phyloP scores from a whole-genome alignment of 2,888 invertebrate species.

The Lissonota sp. region DNA sequence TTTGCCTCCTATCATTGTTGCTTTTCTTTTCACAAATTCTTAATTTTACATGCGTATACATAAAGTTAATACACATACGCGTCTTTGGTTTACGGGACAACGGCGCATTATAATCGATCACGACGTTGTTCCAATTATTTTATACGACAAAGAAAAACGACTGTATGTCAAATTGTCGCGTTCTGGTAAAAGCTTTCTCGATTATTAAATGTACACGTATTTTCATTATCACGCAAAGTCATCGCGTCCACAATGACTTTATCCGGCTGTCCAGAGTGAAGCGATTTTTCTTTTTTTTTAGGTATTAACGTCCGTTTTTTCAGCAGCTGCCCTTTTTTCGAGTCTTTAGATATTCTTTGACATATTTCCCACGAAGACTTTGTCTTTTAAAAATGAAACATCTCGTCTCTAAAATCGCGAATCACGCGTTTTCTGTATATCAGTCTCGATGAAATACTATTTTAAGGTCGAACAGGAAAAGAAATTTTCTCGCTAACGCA shows the following conservation, averaged over 20 bases:
- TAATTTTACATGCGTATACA: conserved; percentile 40
- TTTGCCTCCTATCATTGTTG: conserved; percentile 26
- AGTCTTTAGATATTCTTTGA: conserved; percentile 10
- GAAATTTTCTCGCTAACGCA: conserved; percentile 45
- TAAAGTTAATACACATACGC: conserved; percentile 50
- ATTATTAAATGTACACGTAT: conserved; percentile 37
- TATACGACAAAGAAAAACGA: conserved; percentile 15
- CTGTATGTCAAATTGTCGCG: conserved; percentile 28
- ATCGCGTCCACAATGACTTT: not conserved
- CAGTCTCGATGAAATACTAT: conserved; percentile 61
- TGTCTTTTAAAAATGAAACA: conserved; percentile 32
- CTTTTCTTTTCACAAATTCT: conserved; percentile 39
- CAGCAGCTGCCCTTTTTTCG: conserved; percentile 16
- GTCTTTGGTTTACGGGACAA: conserved; percentile 71
- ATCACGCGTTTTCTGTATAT: conserved; percentile 35
- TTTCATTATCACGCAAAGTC: conserved; percentile 24
- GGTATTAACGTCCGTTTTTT: conserved; percentile 8
- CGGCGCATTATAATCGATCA: conserved; percentile 3
- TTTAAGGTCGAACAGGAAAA: conserved; percentile 58
- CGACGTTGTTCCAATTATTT: conserved; percentile 34
- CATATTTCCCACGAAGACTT: conserved; percentile 58
- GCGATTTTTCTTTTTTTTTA: conserved; percentile 11
- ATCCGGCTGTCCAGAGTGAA: conserved; percentile 21
- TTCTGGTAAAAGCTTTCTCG: conserved; percentile 27
- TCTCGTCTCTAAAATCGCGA: conserved; percentile 32